These are phyloP conservation scores for Yponomeuta malinellus DNA, from an alignment of 2,888 invertebrate genomes.

Conservation along the genomic window DNA sequence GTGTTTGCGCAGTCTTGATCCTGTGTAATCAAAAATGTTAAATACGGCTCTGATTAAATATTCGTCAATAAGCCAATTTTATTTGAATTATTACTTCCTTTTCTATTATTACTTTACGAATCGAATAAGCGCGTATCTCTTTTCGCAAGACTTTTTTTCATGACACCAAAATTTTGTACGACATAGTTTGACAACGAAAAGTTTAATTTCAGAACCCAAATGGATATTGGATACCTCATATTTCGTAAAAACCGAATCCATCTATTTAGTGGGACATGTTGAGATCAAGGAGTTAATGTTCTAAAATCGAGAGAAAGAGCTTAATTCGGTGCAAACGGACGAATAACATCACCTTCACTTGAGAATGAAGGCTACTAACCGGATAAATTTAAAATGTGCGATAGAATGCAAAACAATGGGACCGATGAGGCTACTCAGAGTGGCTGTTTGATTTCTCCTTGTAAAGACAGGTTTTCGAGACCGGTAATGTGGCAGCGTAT, in stretches of 20 bases:
- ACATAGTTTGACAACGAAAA: too few relatives aligned
- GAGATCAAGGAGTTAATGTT: not conserved
- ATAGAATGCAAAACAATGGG: conserved; percentile 2
- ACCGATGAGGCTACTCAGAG: not conserved
- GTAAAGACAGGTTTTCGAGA: conserved; percentile 38
- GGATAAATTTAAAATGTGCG: not conserved
- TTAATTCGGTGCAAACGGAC: not conserved
- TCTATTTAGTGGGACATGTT: not conserved
- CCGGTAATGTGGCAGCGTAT: conserved; percentile 16
- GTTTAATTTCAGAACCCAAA: too few relatives aligned
- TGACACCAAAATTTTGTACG: too few relatives aligned
- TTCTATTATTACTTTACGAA: not conserved
- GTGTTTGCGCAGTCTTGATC: not conserved
- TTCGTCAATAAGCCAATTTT: not conserved
- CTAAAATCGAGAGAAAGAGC: not conserved
- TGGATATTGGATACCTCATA: too few relatives aligned
- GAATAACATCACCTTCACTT: not conserved
- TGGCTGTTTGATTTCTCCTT: conserved; percentile 46
- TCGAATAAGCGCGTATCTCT: too few relatives aligned
- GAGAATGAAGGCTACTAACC: not conserved
- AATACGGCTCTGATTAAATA: not conserved
- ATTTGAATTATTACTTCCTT: not conserved
- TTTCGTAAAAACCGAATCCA: too few relatives aligned
- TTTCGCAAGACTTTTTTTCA: too few relatives aligned
- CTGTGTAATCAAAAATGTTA: not conserved